Conservation (phyloP, 2,113 vertebrate genomes). For the Aldabrachelys gigantea region DNA sequence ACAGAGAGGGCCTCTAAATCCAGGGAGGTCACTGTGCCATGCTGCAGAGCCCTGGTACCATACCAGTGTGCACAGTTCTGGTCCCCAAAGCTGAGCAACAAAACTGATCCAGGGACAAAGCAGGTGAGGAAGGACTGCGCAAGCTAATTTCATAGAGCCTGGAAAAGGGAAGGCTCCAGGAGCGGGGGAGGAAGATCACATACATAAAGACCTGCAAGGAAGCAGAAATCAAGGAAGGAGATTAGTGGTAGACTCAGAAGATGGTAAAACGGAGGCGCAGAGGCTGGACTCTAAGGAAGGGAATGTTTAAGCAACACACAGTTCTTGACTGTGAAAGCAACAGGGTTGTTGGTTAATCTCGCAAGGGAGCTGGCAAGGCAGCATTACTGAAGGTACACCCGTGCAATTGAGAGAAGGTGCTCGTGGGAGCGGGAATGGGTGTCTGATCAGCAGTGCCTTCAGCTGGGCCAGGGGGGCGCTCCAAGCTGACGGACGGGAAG, state of each 20-base stretch:
- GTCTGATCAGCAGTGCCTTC: neutral
- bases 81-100: neutral
- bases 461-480: too few species aligned
- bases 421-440: too few species aligned
- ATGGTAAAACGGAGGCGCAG: neutral
- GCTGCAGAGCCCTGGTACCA: neutral
- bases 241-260: neutral
- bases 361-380: too few species aligned
- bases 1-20: neutral
- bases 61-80: neutral
- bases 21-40: neutral
- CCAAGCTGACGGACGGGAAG: neutral
- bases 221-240: neutral
- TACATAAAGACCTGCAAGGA: neutral
- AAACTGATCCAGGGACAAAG: neutral
- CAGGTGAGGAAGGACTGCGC: neutral
- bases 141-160: neutral
- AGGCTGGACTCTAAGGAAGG: neutral
- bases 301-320: neutral
- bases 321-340: neutral
- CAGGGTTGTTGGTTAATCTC: neutral
- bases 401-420: neutral
- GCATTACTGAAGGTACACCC: too few species aligned
- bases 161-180: neutral
- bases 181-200: neutral